These are phyloP conservation scores for Galendromus occidentalis DNA, from an alignment of 1,140 invertebrate genomes.

Conservation along the genomic window DNA sequence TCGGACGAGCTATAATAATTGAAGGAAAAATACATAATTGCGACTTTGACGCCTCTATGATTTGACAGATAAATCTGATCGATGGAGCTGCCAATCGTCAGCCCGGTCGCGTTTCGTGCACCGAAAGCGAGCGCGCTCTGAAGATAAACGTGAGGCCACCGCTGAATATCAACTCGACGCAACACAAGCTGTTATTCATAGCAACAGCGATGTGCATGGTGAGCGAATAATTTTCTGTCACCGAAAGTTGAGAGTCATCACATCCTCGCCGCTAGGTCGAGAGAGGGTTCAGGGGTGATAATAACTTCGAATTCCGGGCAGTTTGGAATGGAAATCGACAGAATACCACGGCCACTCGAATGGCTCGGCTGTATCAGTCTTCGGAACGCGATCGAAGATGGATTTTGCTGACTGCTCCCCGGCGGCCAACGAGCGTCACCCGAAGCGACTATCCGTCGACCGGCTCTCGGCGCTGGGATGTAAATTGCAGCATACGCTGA, in stretches of 20 bases:
- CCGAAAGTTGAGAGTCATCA: background rate
- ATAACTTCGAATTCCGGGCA: background rate
- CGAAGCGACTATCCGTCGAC: too few relatives aligned
- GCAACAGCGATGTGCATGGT: constrained; percentile 4
- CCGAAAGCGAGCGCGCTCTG: background rate
- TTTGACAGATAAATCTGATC: background rate
- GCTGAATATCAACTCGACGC: background rate
- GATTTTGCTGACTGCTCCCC: background rate
- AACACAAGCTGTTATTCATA: background rate
- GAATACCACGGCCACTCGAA: background rate
- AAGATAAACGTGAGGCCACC: background rate
- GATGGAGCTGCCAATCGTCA: background rate
- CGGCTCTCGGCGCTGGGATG: too few relatives aligned
- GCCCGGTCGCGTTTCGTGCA: background rate
- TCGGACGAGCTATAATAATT: background rate
- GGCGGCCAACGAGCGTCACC: too few relatives aligned
- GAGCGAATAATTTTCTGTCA: background rate
- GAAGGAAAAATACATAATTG: background rate
- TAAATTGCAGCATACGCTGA: too few relatives aligned
- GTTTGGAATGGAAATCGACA: background rate
- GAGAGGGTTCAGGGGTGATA: too few relatives aligned
- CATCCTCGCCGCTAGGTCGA: background rate
- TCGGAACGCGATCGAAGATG: background rate
- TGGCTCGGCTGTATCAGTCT: background rate
- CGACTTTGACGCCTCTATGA: background rate